Conservation (phyloP, 1,140 invertebrate species). For the Pomacea maculata region DNA sequence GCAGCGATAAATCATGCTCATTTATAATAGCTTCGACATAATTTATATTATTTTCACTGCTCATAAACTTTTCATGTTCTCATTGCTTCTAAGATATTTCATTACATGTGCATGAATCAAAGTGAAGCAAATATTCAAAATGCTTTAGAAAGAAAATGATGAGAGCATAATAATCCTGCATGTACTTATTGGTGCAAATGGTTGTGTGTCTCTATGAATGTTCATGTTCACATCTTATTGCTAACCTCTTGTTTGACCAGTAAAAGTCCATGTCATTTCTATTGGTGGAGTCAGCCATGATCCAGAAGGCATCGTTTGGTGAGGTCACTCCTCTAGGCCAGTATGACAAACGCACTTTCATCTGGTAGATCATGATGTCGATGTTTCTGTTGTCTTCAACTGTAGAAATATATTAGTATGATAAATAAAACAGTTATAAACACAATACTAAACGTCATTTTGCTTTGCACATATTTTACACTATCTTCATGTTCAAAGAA, state of each 20-base stretch:
- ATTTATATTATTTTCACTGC: too few relatives aligned
- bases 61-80: too few relatives aligned
- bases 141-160: not conserved
- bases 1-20: too few relatives aligned
- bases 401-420: not conserved
- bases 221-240: not conserved
- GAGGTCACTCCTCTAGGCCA: not conserved
- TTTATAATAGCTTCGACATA: too few relatives aligned
- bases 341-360: not conserved
- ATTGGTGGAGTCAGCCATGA: not conserved
- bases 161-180: not conserved
- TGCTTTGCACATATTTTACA: too few relatives aligned
- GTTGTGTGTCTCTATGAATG: not conserved
- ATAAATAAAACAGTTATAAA: too few relatives aligned
- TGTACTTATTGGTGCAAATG: not conserved
- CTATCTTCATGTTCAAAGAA: too few relatives aligned
- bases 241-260: not conserved
- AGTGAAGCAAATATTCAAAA: not conserved
- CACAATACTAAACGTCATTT: too few relatives aligned
- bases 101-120: too few relatives aligned
- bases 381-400: not conserved
- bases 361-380: not conserved
- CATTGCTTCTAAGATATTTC: too few relatives aligned
- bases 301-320: not conserved
- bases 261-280: not conserved